Base-by-base conservation (phyloP, 2,113 vertebrate genomes). In the Erythrocercus mccallii region DNA sequence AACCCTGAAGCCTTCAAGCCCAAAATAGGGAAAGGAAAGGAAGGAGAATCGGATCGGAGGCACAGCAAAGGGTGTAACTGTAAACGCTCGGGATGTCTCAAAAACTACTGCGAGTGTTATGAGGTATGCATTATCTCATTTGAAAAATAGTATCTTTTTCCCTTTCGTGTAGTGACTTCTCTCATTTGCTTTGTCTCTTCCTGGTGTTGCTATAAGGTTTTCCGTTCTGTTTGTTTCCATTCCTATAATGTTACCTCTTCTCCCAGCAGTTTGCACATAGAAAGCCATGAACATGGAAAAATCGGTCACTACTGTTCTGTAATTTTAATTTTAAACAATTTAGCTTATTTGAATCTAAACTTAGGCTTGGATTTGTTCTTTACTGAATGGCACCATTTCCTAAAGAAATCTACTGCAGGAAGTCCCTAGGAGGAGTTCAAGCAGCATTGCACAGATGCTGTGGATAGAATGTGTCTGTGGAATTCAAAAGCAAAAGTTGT, bases 21-120 rank as follows among this genome's bases (percentile, higher is more conserved):
- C 14, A 99, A 99, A 94, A 99, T 99, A 48, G 99, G 99, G 13
- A 99, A 99, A 97, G 99, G 99, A 40, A 99, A 99, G 83, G 98
- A 99, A 88, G 99, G 99, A 8, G 99, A 99, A 95, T 99, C 99
- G 0, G 99, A 99, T 91, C 98, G 99, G 19, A 98, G 99, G 60
- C 99, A 99, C 97, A 99, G 99, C 97, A 99, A 99, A 97, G 99
- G 99, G 19, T 99, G 99, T 93, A 99, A 99, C 94, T 99, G 99
- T 97, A 99, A 99, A 81, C 98, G 99, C 13, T 99, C 99, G 0
- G 99, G 99, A 51, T 99, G 99, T 94, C 98, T 99, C 94, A 99
- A 99, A 97, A 99, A 99, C 97, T 99, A 99, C 97, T 99, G 99
- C 73, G 99, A 99, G 97, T 99, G 99, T 96, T 99, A 99, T 7